Evolutionary conservation across 2,888 invertebrate species (phyloP), one percentile per base, ranked within the genome.

Genomic region (Willowsia nigromaculata): DNA sequence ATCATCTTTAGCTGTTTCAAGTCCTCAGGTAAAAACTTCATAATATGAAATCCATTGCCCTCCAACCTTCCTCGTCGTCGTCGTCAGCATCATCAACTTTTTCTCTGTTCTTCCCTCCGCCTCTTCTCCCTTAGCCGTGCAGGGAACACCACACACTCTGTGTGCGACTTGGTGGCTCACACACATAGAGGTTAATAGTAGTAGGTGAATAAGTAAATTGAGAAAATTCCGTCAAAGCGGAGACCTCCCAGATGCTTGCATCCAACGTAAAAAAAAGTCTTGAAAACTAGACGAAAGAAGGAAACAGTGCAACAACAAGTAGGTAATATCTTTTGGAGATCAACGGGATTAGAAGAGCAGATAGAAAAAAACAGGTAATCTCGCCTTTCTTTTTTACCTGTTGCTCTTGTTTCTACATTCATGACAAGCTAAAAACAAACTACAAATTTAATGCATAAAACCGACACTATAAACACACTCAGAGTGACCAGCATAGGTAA

Each of bases 181-280:
- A 82, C 88, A 88, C 88, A 88, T 81, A 47, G 88, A 88, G 88
- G 88, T 88, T 88, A 88, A 88, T 88, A 87, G 71, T 84, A 43
- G 53, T 30, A 74, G 81, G 74, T 76, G 71, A 83, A 22, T 71
- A 53, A 76, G 71, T 82, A 80, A 82, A 82, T 68, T 88, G 83
- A 88, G 83, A 62, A 88, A 88, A 88, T 88, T 88, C 88, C 88
- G 88, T 88, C 88, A 88, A 88, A 76, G 62, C 5, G 71, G 65
- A 88, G 88, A 88, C 88, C 88, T 88, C 88, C 88, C 88, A 88
- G 88, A 88, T 83, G 81, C 74, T 47, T 56, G n/a, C 43, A 33
- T 33, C n/a, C 18, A 53, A 22, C 53, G 22, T 53, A 53, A 80
- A 80, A 81, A 81, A 81, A 22, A 40, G 40, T 59, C 30, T 85